Base-by-base conservation (phyloP, 2,797 vertebrate species). In the Valencia hispanica region DNA sequence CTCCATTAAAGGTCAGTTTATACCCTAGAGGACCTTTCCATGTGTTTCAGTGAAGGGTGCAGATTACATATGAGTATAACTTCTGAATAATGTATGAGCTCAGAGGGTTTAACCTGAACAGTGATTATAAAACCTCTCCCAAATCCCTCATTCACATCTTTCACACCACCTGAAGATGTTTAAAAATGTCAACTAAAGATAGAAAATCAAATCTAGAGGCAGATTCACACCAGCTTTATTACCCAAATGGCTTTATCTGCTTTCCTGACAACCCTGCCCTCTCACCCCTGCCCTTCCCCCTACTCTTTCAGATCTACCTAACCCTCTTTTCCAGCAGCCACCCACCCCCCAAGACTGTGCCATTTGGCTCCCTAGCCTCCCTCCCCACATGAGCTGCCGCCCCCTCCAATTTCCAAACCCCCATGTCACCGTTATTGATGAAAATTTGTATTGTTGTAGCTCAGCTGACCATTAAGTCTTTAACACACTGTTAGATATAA, bases 171-270 rank as follows among this genome's bases (percentile, higher is more conserved):
- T 65, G 63, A 59, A 80, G n/a, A 68, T 63, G 53, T 76, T 15
- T 55, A 50, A 79, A n/a, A 77, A 84, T 48, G 20, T 59, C 27
- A 53, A 79, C 41, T 32, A 75, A 53, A 65, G 43, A 45, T 7
- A 15, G 66, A 74, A 65, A 50, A 85, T 75, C 71, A 86, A 81
- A 91, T 88, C 83, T 87, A 79, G 83, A 84, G 91, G 88, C 89
- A 92, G 87, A 89, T 89, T 91, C 87, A 89, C 91, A 89, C 88
- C 85, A 81, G 68, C 63, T 85, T 78, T 82, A 83, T 75, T 77
- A 80, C 77, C 79, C 79, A 79, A 80, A 86, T 89, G 85, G 79
- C 72, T 87, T 89, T 83, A 85, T 89, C 77, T 81, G 65, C 86
- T 80, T 84, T 77, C 50, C 83, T 84, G 72, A 87, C 88, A 81